phyloP scores from a whole-genome alignment of 2,113 vertebrate genomes.

The Protobothrops mucrosquamatus region DNA sequence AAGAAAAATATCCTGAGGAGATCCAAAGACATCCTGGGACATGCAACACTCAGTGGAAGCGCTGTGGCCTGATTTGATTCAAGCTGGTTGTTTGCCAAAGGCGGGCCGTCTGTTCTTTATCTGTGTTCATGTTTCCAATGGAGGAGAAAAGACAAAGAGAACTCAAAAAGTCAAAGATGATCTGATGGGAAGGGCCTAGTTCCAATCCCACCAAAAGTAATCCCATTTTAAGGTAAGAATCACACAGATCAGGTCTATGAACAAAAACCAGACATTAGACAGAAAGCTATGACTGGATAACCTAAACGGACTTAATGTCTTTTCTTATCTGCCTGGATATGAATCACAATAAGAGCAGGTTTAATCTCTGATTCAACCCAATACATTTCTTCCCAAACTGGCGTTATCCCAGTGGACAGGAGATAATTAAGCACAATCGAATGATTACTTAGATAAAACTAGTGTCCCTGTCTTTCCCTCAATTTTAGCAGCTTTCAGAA shows the following conservation, averaged over 20 bases:
- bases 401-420: not conserved
- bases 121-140: not conserved
- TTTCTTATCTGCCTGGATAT: not conserved
- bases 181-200: not conserved
- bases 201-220: not conserved
- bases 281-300: not conserved
- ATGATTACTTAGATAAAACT: not conserved
- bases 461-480: not conserved
- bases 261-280: not conserved
- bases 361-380: not conserved
- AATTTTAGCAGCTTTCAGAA: not conserved
- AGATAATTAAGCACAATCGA: not conserved
- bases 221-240: not conserved
- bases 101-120: not conserved
- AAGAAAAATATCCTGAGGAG: not conserved
- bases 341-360: not conserved
- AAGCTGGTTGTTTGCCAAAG: not conserved
- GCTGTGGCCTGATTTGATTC: not conserved
- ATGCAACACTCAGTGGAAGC: not conserved
- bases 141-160: not conserved
- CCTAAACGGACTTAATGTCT: not conserved
- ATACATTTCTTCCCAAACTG: not conserved
- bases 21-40: not conserved
- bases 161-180: not conserved
- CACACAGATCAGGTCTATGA: not conserved